phyloP scores from a whole-genome alignment of 2,888 invertebrate genomes.

The Itoplectis maculator region DNA sequence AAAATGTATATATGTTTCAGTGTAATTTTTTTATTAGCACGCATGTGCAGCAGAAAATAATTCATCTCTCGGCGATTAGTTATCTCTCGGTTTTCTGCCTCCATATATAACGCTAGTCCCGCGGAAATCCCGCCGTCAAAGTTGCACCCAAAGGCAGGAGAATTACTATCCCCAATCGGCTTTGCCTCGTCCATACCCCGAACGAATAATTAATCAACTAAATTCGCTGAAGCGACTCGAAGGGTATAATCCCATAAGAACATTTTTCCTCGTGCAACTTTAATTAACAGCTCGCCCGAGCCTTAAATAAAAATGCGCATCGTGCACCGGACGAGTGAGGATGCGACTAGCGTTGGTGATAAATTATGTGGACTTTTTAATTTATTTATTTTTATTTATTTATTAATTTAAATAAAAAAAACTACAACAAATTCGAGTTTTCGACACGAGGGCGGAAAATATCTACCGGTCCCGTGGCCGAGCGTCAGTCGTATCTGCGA shows the following conservation, averaged over 20 bases:
- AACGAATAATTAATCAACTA: slow-evolving; percentile 67
- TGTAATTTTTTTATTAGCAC: neutral
- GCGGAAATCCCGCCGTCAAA: neutral
- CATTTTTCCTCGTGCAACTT: slow-evolving; percentile 66
- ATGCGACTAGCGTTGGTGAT: neutral
- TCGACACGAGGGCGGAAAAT: no score
- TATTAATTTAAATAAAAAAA: no score
- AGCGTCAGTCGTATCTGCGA: neutral
- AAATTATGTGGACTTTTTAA: neutral
- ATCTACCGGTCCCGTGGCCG: no score
- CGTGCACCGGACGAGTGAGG: neutral
- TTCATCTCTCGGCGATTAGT: neutral
- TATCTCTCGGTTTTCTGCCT: neutral
- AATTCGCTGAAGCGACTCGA: slow-evolving; percentile 58
- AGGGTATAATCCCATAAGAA: slow-evolving; percentile 60
- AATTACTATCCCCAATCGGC: slow-evolving; percentile 57
- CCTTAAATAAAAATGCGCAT: slow-evolving; percentile 45
- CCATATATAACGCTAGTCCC: neutral
- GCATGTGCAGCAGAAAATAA: neutral
- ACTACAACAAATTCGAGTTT: no score
- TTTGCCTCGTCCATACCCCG: slow-evolving; percentile 54
- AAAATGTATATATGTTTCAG: no score
- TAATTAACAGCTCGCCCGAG: slow-evolving; percentile 61
- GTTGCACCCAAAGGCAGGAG: slow-evolving; percentile 15
- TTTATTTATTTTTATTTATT: neutral